Evolutionary conservation across 2,113 vertebrate species (phyloP), one percentile per base, ranked within the genome.

Genomic region (Monopterus albus): DNA sequence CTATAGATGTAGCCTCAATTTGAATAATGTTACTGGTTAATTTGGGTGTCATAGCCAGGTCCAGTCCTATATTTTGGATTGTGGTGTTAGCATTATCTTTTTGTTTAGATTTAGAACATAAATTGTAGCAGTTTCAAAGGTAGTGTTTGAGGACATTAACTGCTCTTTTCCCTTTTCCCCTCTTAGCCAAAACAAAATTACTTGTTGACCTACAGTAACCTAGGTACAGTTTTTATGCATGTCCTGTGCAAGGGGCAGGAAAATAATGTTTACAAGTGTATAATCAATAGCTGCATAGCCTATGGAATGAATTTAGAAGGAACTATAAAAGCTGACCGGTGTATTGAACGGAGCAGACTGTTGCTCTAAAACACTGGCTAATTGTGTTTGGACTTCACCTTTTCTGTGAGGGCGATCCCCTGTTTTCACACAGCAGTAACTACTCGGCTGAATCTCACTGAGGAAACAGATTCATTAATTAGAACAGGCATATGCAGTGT

Each of bases 221-320:
- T 3, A 12, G 25, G n/a, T n/a, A 43, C 28, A 17, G 21, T 33
- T 29, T 61, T 78, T 80, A 39, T 35, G 31, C 25, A 17, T 21
- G 9, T 38, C 29, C 42, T 62, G 31, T 43, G 58, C 8, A 14
- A 31, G 25, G 61, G 23, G 29, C 9, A 17, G 72, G 52, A 67
- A 77, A 78, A 57, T 49, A 38, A 49, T 62, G 58, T 83, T 89
- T 78, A 83, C 65, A 65, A 78, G 71, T 4, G 25, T 26, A 28
- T 82, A 81, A 91, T 89, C 88, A 73, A 87, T 91, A 85, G 62
- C 64, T 63, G 51, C 51, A 31, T 79, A 58, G 57, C 67, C 69
- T 57, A n/a, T 78, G 63, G 64, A 85, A 74, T 60, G 56, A 82
- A 75, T 89, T 88, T 77, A 79, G 72, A 60, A 23, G 66, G 2